Percentiles rank a stretch among this genome's conserved stretches.
Evolutionary conservation across 2,888 invertebrate species (phyloP).

Genomic region (Idaea straminata): DNA sequence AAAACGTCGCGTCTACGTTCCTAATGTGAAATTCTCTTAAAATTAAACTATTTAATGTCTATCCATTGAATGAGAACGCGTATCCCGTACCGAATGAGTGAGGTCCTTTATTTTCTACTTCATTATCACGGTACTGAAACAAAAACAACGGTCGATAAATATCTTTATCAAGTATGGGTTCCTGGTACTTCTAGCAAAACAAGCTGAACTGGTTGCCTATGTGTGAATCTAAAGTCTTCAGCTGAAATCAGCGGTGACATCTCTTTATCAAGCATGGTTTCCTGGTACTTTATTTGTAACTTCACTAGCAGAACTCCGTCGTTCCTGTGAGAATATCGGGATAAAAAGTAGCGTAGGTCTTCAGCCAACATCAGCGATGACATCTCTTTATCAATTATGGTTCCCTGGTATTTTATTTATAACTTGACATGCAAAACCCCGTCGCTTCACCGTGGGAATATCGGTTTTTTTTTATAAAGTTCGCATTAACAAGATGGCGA

Average conservation of each 20-base stretch:
- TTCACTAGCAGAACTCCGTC: background rate
- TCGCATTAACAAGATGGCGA: too few relatives aligned
- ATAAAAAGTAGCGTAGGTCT: background rate
- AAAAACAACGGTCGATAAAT: background rate
- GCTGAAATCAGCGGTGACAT: too few relatives aligned
- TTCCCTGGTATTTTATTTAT: too few relatives aligned
- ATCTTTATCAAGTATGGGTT: too few relatives aligned
- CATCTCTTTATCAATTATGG: too few relatives aligned
- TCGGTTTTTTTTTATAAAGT: too few relatives aligned
- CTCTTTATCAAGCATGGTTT: too few relatives aligned
- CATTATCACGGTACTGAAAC: conserved; percentile 64
- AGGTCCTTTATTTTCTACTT: conserved; percentile 64
- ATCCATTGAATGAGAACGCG: conserved; percentile 82
- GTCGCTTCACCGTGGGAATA: background rate
- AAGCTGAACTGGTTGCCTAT: too few relatives aligned
- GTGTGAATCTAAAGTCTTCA: too few relatives aligned
- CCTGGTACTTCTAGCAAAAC: background rate
- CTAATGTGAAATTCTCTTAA: too few relatives aligned
- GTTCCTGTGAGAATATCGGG: background rate
- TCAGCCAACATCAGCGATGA: too few relatives aligned
- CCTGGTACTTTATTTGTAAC: too few relatives aligned
- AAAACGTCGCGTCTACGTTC: background rate
- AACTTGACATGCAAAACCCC: background rate
- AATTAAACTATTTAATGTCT: conserved; percentile 23
- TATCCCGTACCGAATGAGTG: conserved; percentile 83